Evolutionary conservation across 2,888 invertebrate species (phyloP).

Genomic region (Coelopa pilipes): DNA sequence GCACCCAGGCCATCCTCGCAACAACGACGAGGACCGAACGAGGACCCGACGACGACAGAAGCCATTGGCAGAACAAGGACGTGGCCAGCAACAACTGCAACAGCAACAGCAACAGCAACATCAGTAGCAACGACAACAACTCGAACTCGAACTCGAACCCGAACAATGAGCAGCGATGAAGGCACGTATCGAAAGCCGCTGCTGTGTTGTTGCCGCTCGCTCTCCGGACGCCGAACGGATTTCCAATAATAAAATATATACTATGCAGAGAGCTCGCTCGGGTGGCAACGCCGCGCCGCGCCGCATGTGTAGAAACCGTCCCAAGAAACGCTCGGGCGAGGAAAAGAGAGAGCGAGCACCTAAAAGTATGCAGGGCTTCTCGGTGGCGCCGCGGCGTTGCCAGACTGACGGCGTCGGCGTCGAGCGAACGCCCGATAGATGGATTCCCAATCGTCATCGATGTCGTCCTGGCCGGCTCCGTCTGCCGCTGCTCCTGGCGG

Average conservation of each 20-base stretch:
- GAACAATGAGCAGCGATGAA: background rate
- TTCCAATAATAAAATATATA: constrained; percentile 25
- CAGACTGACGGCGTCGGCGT: constrained; percentile 20
- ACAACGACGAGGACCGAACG: too few relatives aligned
- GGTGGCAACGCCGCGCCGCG: constrained; percentile 1
- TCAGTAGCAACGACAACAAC: background rate
- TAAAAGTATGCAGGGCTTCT: constrained; percentile 21
- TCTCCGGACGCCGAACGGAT: constrained; percentile 17
- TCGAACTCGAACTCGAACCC: background rate
- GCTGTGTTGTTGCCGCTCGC: background rate
- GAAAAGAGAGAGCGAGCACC: constrained; percentile 12
- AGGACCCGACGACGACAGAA: too few relatives aligned
- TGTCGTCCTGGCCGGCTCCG: constrained; percentile 48
- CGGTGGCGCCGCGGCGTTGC: background rate
- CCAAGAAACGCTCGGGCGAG: background rate
- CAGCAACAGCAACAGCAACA: background rate
- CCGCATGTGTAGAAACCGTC: background rate
- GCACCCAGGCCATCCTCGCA: constrained; percentile 11
- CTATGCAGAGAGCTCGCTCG: background rate
- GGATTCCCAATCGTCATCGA: constrained; percentile 68
- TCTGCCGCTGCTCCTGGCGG: constrained; percentile 24
- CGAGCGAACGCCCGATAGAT: constrained; percentile 50
- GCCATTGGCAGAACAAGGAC: background rate
- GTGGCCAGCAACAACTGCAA: constrained; percentile 7
- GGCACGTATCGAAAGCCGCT: constrained; percentile 11